Evolutionary conservation across 2,888 invertebrate species (phyloP).

Genomic region (Eurytoma californica): DNA sequence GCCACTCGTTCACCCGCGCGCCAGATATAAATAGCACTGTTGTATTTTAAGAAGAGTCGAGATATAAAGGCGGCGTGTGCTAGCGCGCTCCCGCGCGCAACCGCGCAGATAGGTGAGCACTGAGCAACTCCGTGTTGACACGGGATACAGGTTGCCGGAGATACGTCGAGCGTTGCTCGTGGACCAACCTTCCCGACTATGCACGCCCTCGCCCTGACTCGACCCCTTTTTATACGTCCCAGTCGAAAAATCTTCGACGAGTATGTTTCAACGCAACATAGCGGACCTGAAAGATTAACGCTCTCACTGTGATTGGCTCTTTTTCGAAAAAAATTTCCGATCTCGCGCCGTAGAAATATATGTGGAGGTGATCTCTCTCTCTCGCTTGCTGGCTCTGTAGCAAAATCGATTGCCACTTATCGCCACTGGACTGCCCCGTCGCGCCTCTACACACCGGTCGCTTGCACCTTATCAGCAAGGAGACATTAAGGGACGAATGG

Average conservation of each 20-base stretch:
- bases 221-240: too few species aligned
- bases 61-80: conserved; percentile 53
- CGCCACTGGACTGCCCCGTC: conserved; percentile 4
- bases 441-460: conserved; percentile 2
- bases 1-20: conserved; percentile 47
- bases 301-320: too few species aligned
- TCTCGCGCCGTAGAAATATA: too few species aligned
- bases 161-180: not conserved
- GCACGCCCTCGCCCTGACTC: not conserved
- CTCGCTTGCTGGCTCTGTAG: conserved; percentile 20
- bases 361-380: not conserved
- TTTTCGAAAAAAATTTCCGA: too few species aligned
- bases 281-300: too few species aligned
- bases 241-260: too few species aligned
- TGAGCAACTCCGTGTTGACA: conserved; percentile 29
- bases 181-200: not conserved
- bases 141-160: conserved; percentile 49
- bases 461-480: conserved; percentile 1
- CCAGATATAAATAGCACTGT: conserved; percentile 68
- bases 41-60: conserved; percentile 69
- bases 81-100: not conserved
- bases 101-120: not conserved
- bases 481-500: not conserved
- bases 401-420: conserved; percentile 47
- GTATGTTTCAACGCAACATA: too few species aligned